These are phyloP conservation scores for Cephus rjabovi DNA, from an alignment of 2,888 invertebrate species.

Conservation along the genomic window DNA sequence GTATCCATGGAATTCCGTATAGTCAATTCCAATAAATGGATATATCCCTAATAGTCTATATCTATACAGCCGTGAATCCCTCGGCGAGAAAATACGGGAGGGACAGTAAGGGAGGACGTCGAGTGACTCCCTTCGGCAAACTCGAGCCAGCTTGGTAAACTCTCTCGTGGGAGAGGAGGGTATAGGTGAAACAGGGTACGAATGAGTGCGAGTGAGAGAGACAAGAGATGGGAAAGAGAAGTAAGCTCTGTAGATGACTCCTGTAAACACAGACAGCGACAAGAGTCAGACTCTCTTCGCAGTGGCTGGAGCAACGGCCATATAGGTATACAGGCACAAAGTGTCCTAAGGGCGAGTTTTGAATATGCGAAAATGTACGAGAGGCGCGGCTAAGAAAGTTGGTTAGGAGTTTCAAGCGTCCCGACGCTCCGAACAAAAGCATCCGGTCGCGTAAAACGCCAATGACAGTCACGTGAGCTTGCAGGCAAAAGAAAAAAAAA, in stretches of 20 bases:
- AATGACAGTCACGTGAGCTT: neutral
- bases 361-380: constrained; percentile 25
- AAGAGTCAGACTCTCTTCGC: constrained; percentile 16
- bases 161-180: constrained; percentile 11
- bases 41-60: neutral
- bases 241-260: constrained; percentile 45
- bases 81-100: neutral
- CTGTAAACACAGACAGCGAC: constrained; percentile 40
- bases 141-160: neutral
- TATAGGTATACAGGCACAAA: neutral
- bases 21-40: neutral
- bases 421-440: no score
- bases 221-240: constrained; percentile 14
- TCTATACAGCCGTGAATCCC: neutral
- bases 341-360: constrained; percentile 29
- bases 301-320: neutral
- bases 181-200: constrained; percentile 15
- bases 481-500: neutral
- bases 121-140: neutral
- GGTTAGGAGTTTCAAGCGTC: neutral
- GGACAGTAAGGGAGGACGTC: neutral
- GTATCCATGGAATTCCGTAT: neutral
- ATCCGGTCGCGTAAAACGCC: no score
- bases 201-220: constrained; percentile 9
- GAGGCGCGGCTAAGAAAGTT: neutral